phyloP scores from a whole-genome alignment of 2,888 invertebrate species.

The Amblyteles armatorius region DNA sequence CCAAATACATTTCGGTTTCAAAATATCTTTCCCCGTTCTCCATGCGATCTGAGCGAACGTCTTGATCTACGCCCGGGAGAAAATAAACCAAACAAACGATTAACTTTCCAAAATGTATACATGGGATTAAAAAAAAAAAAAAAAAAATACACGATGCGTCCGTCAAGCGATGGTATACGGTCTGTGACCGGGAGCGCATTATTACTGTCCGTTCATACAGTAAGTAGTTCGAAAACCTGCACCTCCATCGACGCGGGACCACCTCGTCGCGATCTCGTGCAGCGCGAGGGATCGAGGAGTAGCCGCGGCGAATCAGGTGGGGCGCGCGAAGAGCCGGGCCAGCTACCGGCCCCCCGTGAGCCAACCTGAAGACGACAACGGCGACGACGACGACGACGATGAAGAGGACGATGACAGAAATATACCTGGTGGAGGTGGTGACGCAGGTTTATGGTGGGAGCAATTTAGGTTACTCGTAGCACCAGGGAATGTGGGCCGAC shows the following conservation, averaged over 20 bases:
- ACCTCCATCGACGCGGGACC: constrained; percentile 37
- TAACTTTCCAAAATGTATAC: constrained; percentile 2
- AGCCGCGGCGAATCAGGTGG: constrained; percentile 15
- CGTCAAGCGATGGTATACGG: neutral
- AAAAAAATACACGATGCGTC: neutral
- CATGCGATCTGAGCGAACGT: neutral
- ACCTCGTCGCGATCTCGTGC: constrained; percentile 16
- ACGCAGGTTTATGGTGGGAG: constrained; percentile 77
- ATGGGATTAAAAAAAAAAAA: neutral
- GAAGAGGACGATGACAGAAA: constrained; percentile 26
- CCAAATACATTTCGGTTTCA: neutral
- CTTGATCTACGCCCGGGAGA: neutral
- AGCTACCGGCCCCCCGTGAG: neutral
- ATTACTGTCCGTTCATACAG: neutral
- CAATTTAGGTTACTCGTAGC: constrained; percentile 84
- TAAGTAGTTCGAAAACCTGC: constrained; percentile 30
- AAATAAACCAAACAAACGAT: neutral
- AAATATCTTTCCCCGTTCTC: neutral
- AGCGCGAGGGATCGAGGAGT: constrained; percentile 12
- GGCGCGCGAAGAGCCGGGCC: constrained; percentile 15
- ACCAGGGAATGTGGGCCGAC: constrained; percentile 83
- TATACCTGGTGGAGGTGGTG: constrained; percentile 53
- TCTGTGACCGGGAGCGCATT: constrained; percentile 26
- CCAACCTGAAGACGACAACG: constrained; percentile 27
- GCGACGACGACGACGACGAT: neutral